Base-by-base conservation (phyloP, 2,888 invertebrate species). In the Hypercompe scribonia region DNA sequence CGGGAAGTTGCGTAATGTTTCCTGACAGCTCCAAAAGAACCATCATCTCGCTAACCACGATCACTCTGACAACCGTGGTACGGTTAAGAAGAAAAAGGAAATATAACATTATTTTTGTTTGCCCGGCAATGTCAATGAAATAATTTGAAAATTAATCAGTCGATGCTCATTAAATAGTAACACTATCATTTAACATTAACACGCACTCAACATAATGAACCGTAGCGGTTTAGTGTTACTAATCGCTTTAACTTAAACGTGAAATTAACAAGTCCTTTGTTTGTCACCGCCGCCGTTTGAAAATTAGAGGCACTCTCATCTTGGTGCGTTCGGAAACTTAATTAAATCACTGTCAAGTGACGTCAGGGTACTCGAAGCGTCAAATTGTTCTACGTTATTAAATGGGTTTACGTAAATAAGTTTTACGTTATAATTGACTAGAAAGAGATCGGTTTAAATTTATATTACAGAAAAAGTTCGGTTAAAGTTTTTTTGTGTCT, bases 301-400 rank as follows among this genome's bases (percentile, higher is more conserved):
- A 74, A 74, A 72, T 79, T 72, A 58, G 36, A 68, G 63, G 75
- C 61, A 67, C 70, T 72, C 83, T 73, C 81, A 79, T 83, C 85
- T 84, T 78, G 79, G 81, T 86, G 83, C 89, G 88, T 87, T 91
- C 84, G 85, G 87, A 90, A 92, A 90, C 89, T 93, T 94, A 94
- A 94, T 94, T 93, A 93, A 94, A 93, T 92, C 90, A 88, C 88
- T 84, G 86, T 83, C 84, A 83, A 89, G 86, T 87, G 90, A 89
- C 87, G 86, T 81, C 87, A 87, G 70, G 39, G 71, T 33, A 87
- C 90, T 85, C 86, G 82, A 84, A 85, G 88, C 87, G 85, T 87
- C 89, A 89, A 90, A 91, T 90, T 90, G 89, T 92, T 92, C 87
- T 87, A 85, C 88, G 84, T 89, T 90, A 92, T 90, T 90, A 91